Percentiles rank a stretch among this genome's conserved stretches.
phyloP scores from a whole-genome alignment of 37 sponge, comb jelly and placozoan genomes.

The Axinella damicornis region DNA sequence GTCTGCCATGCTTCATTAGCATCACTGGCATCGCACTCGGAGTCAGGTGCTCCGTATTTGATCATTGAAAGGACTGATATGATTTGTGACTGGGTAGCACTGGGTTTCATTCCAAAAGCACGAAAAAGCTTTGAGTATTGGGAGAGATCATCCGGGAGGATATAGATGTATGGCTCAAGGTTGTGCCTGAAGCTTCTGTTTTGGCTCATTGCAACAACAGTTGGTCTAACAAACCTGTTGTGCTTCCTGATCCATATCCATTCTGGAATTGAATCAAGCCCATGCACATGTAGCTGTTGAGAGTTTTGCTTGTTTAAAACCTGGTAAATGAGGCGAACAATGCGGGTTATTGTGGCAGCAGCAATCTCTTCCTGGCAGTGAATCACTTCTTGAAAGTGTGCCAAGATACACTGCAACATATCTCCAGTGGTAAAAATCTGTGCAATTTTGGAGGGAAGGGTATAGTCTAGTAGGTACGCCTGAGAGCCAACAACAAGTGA shows the following conservation, averaged over 20 bases:
- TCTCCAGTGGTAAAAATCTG: background rate
- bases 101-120: background rate
- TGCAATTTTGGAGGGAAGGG: no score
- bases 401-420: background rate
- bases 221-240: conserved; percentile 35
- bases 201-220: conserved; percentile 11
- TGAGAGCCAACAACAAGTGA: conserved; percentile 51
- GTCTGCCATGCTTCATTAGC: conserved; percentile 26
- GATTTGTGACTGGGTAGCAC: conserved; percentile 20
- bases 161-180: conserved; percentile 53
- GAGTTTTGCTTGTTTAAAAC: background rate
- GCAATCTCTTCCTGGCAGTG: background rate
- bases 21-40: no score
- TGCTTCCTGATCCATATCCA: conserved; percentile 35
- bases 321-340: conserved; percentile 6
- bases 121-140: conserved; percentile 1
- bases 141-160: conserved; percentile 18
- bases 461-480: background rate
- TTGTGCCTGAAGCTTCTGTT: conserved; percentile 30
- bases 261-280: background rate
- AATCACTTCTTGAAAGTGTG: conserved; percentile 27
- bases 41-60: background rate
- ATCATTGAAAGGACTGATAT: conserved; percentile 28
- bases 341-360: background rate
- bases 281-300: background rate